Evolutionary conservation across 2,113 vertebrate genomes (phyloP), one percentile per base, ranked within the genome.

Genomic region (Chrysochloris asiatica): DNA sequence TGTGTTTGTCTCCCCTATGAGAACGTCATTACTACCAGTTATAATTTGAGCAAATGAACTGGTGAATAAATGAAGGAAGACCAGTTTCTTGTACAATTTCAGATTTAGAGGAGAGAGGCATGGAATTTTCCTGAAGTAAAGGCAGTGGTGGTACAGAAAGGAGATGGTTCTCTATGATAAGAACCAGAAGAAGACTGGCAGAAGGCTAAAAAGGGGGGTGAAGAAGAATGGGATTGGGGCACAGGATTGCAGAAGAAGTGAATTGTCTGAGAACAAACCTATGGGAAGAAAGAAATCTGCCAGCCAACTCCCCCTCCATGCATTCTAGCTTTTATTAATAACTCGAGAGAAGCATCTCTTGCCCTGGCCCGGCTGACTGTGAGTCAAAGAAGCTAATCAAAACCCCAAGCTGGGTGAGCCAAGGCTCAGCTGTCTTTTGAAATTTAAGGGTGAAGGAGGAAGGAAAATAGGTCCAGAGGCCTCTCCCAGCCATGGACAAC

Each of bases 351-450:
- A 45, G 17, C 69, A 69, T 92, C 83, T 65, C 45, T 65, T 65
- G 73, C 67, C 81, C 94, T 95, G 95, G 88, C n/a, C 63, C 76
- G 1, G 5, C 88, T 50, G 69, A 86, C 56, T 69, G 14, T 8
- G 9, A 89, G 76, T 93, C 80, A 75, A 69, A 3, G 2, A 26
- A 45, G 71, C 79, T 88, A 92, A 38, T 41, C 75, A 65, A 83
- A 96, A 83, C 78, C 82, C 92, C 83, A 90, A 90, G 41, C 78
- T 45, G 73, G 33, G 56, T 79, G 28, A 83, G 89, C 79, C 21
- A 16, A 13, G 86, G 65, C 69, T 26, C 72, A 88, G 77, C 82
- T 95, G 52, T 86, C n/a, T 92, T 78, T 17, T 67, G 82, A 79
- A 90, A 96, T 79, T 28, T 17, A 75, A 59, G 56, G 93, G 36